These are phyloP conservation scores for Hylomyscus alleni DNA, from an alignment of 2,797 vertebrate genomes.

Conservation along the genomic window DNA sequence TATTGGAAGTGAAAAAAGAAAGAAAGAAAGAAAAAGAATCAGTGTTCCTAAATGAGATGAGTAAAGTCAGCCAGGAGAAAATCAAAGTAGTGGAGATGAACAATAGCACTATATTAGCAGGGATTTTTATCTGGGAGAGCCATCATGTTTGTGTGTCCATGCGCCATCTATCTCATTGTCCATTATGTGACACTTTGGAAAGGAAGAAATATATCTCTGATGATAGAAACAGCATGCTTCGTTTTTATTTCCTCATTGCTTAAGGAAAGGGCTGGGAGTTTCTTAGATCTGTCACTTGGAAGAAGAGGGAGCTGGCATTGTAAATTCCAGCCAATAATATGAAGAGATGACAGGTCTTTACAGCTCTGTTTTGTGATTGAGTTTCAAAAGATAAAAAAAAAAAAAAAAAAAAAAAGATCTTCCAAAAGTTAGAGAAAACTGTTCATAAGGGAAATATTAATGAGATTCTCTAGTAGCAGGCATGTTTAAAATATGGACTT, in stretches of 20 bases:
- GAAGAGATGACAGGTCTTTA: constrained; percentile 59
- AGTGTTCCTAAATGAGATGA: constrained; percentile 47
- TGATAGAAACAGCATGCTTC: constrained; percentile 61
- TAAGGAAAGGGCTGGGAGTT: constrained; percentile 48
- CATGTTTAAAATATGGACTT: neutral
- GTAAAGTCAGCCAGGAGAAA: constrained; percentile 57
- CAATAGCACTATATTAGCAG: constrained; percentile 2
- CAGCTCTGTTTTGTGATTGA: neutral
- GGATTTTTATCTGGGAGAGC: constrained; percentile 50
- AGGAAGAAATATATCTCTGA: constrained; percentile 54
- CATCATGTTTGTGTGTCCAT: neutral
- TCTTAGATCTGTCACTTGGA: constrained; percentile 59
- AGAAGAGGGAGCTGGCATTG: neutral
- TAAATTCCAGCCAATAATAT: constrained; percentile 54
- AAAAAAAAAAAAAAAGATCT: neutral
- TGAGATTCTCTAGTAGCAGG: constrained; percentile 24
- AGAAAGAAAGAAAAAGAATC: constrained; percentile 34
- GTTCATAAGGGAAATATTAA: constrained; percentile 52
- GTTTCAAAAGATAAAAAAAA: constrained; percentile 35
- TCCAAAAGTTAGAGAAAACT: constrained; percentile 40
- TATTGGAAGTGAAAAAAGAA: constrained; percentile 24
- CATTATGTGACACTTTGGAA: constrained; percentile 10
- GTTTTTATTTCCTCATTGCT: constrained; percentile 44
- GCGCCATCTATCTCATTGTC: constrained; percentile 12
- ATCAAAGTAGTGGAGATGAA: constrained; percentile 68